Evolutionary conservation across 2,113 vertebrate genomes (phyloP).

Genomic region (Henicopernis longicauda): DNA sequence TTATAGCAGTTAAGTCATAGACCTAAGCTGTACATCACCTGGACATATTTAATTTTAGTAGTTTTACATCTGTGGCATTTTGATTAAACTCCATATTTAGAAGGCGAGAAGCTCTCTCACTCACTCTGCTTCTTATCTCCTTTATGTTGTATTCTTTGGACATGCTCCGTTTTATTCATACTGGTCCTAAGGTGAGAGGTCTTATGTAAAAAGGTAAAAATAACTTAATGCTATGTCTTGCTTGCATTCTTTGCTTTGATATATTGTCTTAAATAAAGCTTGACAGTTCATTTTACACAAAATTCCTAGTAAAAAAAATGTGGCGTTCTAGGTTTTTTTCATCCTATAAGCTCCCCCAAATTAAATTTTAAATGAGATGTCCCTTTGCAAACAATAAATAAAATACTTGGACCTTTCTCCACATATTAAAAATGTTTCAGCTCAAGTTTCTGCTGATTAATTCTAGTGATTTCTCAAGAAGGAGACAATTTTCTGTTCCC

Average conservation of each 20-base stretch:
- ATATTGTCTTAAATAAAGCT: neutral
- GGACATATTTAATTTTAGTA: neutral
- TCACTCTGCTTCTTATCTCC: neutral
- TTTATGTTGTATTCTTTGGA: neutral
- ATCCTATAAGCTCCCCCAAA: neutral
- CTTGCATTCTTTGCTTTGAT: neutral
- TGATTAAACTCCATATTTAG: neutral
- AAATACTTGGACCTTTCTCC: neutral
- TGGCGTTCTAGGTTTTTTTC: neutral
- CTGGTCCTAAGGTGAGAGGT: neutral
- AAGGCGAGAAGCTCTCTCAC: neutral
- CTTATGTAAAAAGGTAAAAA: neutral
- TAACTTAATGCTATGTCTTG: neutral
- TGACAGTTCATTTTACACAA: neutral
- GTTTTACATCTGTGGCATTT: neutral
- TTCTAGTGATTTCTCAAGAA: neutral
- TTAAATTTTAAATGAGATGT: neutral
- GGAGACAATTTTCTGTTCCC: neutral
- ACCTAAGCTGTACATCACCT: neutral
- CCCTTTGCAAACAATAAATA: neutral
- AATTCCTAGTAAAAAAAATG: neutral
- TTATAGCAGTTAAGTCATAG: neutral
- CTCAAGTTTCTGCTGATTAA: neutral
- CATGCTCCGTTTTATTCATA: neutral
- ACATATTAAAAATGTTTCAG: neutral